Conservation (phyloP, 2,113 vertebrate genomes). For the Hypocryptadius cinnamomeus region DNA sequence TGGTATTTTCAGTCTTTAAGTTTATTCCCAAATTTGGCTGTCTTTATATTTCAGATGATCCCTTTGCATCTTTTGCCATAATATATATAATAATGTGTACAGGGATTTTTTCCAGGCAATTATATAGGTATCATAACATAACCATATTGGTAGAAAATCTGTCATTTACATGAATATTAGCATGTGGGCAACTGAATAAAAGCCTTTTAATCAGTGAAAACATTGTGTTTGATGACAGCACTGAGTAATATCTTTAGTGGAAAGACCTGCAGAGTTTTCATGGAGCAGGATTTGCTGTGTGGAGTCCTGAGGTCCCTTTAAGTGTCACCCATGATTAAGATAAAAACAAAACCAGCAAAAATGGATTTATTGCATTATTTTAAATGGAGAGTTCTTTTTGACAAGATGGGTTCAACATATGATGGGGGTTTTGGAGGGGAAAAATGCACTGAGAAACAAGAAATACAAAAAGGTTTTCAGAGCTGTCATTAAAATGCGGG, state of each 20-base stretch:
- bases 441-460: background rate
- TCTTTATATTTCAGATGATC: background rate
- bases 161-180: background rate
- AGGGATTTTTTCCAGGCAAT: background rate
- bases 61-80: background rate
- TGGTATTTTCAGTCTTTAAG: background rate
- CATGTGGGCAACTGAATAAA: background rate
- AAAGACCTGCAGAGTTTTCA: background rate
- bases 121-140: background rate
- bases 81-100: background rate
- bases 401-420: background rate
- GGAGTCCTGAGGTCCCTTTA: background rate
- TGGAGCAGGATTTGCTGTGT: background rate
- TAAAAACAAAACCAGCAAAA: background rate
- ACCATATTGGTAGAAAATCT: background rate
- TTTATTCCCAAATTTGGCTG: background rate
- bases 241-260: background rate
- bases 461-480: background rate
- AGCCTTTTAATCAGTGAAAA: background rate
- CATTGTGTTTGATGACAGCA: background rate
- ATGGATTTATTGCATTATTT: background rate
- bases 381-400: background rate
- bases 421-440: background rate
- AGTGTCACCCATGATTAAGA: background rate
- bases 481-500: background rate